phyloP scores from a whole-genome alignment of 2,888 invertebrate genomes.

The Caenorhabditis sp. region DNA sequence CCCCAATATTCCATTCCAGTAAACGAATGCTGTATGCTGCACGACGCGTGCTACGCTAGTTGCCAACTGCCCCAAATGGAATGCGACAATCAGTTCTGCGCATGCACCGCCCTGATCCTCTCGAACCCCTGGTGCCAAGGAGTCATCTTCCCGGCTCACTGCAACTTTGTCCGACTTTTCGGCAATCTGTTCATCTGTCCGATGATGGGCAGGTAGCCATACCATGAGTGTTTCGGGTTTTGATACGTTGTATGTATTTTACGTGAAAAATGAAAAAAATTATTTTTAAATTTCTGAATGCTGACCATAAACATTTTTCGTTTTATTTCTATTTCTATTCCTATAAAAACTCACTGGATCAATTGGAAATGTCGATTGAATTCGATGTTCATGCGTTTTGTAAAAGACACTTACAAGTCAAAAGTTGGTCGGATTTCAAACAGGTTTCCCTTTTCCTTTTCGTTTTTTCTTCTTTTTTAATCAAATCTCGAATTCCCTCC shows the following conservation, averaged over 20 bases:
- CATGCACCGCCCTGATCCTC: conserved; percentile 60
- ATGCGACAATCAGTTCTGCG: conserved; percentile 68
- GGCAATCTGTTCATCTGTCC: conserved; percentile 62
- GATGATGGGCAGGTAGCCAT: conserved; percentile 45
- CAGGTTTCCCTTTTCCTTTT: neutral
- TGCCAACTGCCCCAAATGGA: conserved; percentile 66
- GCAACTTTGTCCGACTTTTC: conserved; percentile 54
- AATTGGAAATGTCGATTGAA: no score
- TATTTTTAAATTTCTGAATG: no score
- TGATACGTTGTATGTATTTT: no score
- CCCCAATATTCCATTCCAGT: conserved; percentile 58
- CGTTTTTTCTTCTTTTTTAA: no score
- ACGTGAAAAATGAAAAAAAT: no score
- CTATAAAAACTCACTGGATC: no score
- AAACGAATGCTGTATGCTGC: conserved; percentile 67
- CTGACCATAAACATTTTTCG: no score
- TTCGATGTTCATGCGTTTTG: conserved; percentile 24
- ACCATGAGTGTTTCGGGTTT: no score
- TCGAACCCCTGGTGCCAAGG: conserved; percentile 62
- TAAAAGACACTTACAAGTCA: conserved; percentile 20
- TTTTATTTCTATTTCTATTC: neutral
- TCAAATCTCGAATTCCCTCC: no score
- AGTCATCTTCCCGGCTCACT: conserved; percentile 61
- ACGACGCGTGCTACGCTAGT: conserved; percentile 66
- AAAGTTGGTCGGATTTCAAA: neutral